These are phyloP conservation scores for Tichodroma muraria DNA, from an alignment of 2,113 vertebrate species.

Conservation along the genomic window DNA sequence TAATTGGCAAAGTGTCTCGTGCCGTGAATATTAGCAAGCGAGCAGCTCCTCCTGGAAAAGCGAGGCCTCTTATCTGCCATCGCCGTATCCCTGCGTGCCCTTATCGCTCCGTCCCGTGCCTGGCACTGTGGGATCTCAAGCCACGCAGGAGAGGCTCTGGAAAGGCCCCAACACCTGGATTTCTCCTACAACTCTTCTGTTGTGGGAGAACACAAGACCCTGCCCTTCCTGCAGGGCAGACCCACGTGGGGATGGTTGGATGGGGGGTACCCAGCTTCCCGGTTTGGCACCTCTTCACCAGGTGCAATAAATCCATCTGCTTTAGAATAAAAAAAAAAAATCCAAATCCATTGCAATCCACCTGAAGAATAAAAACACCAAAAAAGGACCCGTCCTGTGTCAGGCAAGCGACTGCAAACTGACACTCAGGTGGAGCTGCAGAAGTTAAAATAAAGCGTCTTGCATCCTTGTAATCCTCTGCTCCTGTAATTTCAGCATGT, in stretches of 20 bases:
- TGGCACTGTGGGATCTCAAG: background rate
- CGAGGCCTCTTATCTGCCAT: background rate
- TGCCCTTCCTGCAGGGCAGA: background rate
- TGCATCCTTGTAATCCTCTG: constrained; percentile 53
- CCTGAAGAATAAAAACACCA: background rate
- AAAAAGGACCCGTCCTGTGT: background rate
- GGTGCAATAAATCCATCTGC: background rate
- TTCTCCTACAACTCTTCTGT: background rate
- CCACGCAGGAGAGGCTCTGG: background rate
- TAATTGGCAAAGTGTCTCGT: background rate
- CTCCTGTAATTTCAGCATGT: constrained; percentile 59
- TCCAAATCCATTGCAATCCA: background rate
- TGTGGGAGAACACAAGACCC: background rate
- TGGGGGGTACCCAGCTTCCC: background rate
- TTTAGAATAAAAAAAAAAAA: background rate
- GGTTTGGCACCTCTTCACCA: background rate
- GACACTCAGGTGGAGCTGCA: background rate
- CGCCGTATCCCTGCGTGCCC: background rate
- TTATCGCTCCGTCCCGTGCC: background rate
- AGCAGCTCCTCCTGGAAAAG: background rate
- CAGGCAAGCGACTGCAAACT: background rate
- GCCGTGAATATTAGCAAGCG: background rate
- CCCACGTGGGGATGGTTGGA: fast-evolving
- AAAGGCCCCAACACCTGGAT: background rate
- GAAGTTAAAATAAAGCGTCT: constrained; percentile 27